Conservation (phyloP, 2,113 vertebrate species). For the Gnathonemus longibarbis region DNA sequence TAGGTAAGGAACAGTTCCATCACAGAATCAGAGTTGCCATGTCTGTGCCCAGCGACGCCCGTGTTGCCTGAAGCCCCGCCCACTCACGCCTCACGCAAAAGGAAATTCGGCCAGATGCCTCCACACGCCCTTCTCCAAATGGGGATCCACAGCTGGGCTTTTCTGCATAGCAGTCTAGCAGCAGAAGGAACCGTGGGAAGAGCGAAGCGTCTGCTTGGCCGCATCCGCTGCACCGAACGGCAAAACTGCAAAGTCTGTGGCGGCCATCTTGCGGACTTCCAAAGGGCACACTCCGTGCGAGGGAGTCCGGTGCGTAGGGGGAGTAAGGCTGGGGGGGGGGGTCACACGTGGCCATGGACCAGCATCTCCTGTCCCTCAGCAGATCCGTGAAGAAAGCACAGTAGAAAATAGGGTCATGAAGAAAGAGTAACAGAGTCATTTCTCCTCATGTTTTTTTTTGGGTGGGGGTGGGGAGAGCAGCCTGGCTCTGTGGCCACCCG, state of each 20-base stretch:
- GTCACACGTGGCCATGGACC: neutral
- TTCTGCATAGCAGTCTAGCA: constrained; percentile 84
- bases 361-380: neutral
- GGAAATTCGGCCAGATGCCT: constrained; percentile 79
- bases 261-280: neutral
- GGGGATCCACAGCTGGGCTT: constrained; percentile 71
- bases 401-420: neutral
- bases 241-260: neutral
- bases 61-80: constrained; percentile 55
- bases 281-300: neutral
- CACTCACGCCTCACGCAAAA: constrained; percentile 60
- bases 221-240: neutral
- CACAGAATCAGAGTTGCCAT: constrained; percentile 71
- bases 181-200: constrained; percentile 60
- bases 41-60: constrained; percentile 47
- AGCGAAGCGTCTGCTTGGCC: neutral
- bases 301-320: neutral
- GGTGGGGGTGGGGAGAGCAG: neutral
- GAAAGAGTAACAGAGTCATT: neutral
- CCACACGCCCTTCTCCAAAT: constrained; percentile 49
- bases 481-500: neutral
- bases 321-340: no score
- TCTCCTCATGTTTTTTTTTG: neutral
- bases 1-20: constrained; percentile 84
- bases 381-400: neutral